Evolutionary conservation across 2,888 invertebrate species (phyloP).

Genomic region (Boloria euphrosyne): DNA sequence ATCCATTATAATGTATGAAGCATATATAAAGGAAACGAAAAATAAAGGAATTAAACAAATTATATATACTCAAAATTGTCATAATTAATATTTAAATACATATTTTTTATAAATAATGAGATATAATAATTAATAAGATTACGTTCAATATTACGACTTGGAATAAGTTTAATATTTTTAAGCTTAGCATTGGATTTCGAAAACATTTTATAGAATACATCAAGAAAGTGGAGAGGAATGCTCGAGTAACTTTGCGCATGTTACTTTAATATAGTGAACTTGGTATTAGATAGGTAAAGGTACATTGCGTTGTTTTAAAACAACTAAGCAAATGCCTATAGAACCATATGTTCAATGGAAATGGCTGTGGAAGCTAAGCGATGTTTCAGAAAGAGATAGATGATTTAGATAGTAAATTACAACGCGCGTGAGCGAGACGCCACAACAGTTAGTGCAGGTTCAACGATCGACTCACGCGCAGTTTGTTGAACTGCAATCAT

Average conservation of each 20-base stretch:
- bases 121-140: too few relatives aligned
- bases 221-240: constrained; percentile 38
- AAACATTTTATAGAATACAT: constrained; percentile 17
- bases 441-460: constrained; percentile 72
- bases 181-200: not conserved
- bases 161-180: not conserved
- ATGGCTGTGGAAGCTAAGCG: constrained; percentile 58
- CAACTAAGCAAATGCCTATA: constrained; percentile 50
- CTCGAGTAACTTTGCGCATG: constrained; percentile 32
- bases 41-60: too few relatives aligned
- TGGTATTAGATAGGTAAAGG: constrained; percentile 27
- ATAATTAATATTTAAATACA: too few relatives aligned
- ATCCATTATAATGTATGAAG: too few relatives aligned
- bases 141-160: too few relatives aligned
- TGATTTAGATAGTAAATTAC: constrained; percentile 33
- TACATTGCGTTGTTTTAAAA: constrained; percentile 50
- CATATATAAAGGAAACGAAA: too few relatives aligned
- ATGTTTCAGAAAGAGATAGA: constrained; percentile 56
- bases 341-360: constrained; percentile 62
- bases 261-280: constrained; percentile 28
- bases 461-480: constrained; percentile 79
- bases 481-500: constrained; percentile 81
- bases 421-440: constrained; percentile 58
- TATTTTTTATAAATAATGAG: too few relatives aligned
- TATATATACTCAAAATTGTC: too few relatives aligned